Evolutionary conservation across 1,140 invertebrate genomes (phyloP), one percentile per base, ranked within the genome.

Genomic region (Zaprionus capensis): DNA sequence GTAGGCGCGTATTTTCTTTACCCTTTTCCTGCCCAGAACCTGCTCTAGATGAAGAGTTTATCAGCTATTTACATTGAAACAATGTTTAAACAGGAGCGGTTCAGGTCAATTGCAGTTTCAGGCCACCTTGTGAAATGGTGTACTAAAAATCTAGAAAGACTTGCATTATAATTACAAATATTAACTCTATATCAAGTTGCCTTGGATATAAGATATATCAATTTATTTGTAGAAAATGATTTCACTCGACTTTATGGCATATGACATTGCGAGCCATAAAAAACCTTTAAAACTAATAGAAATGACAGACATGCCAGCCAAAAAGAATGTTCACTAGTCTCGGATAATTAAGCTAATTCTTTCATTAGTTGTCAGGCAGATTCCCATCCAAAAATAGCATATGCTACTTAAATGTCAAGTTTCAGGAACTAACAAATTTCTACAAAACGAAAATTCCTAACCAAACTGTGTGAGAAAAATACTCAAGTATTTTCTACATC

Each of bases 381-480:
- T 55, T 62, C 38, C 28, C 38, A 26, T 22, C 65, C 49, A 34
- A 70, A 74, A 70, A 70, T 74, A 74, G 38, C 17, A 1, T 15
- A 62, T 1, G 9, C 4, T 53, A 22, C 22, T 22, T 24, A 53
- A 53, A 26, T 53, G 0, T 56, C 17, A 51, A 68, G 34, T 59
- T 34, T 67, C 64, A 61, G 71, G 64, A 73, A 68, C 46, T 73
- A n/a, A 51, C 53, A 14, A 34, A 61, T 20, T 73, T 61, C 57
- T 59, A 44, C 56, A 61, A 61, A 59, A 7, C 20, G 34, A 24
- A 41, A 31, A 56, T 62, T 69, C 46, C 9, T 22, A 34, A 49
- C 34, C 31, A 36, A 57, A 38, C 28, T 22, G 49, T 74, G 66
- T 71, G 71, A 73, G 36, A 68, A 73, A 73, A 53, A 15, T 68